Conservation (phyloP, 2,797 vertebrate genomes). For the Florisuga fusca region DNA sequence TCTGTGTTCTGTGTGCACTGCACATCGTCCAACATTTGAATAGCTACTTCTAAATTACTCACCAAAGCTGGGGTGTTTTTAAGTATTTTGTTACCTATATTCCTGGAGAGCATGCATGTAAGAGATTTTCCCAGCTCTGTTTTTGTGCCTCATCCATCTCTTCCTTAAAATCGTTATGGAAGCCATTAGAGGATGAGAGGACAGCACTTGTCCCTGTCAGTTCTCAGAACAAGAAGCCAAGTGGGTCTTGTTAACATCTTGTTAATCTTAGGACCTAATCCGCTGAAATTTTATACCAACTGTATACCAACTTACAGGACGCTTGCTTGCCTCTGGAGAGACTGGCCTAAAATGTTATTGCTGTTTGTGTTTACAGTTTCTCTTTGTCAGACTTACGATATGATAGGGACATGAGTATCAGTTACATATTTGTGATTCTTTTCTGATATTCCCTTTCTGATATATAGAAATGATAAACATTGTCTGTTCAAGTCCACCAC, state of each 20-base stretch:
- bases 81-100: neutral
- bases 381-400: neutral
- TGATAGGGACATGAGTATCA: neutral
- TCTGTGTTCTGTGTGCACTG: neutral
- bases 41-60: neutral
- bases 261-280: neutral
- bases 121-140: neutral
- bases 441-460: neutral
- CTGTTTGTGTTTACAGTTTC: neutral
- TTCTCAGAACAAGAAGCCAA: accelerated
- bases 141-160: neutral
- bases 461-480: neutral
- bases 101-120: neutral
- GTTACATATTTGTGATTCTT: neutral
- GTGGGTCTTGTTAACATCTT: neutral
- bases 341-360: neutral
- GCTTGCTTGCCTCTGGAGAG: neutral
- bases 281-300: neutral
- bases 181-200: neutral
- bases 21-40: neutral
- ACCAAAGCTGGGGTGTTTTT: neutral
- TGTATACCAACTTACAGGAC: neutral
- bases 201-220: neutral
- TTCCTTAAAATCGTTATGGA: neutral
- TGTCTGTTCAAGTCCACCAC: neutral